Evolutionary conservation across 2,113 vertebrate genomes (phyloP), one percentile per base, ranked within the genome.

Genomic region (Malurus alboscapulatus): DNA sequence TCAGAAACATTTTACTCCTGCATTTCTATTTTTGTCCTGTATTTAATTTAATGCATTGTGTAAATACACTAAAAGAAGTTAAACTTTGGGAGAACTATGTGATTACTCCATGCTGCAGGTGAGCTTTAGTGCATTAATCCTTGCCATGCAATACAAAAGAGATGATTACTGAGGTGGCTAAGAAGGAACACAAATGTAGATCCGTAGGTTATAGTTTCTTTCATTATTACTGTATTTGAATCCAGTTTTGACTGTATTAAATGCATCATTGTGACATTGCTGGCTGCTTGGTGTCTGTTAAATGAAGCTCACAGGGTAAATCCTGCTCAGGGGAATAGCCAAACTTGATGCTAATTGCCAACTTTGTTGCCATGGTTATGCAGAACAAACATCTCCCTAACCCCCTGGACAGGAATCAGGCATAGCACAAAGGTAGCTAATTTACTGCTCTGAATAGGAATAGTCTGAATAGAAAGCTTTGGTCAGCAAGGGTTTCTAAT

Each of bases 271-370:
- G 63, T 79, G 34, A 53, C 72, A 10, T 54, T 83, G 50, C 62
- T 83, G 58, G 38, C 77, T 91, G 65, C 66, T 73, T 69, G 63
- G 32, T 45, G 21, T 10, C 59, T 69, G 62, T 32, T 82, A 82
- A 94, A 82, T 55, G 19, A 50, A 69, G n/a, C 79, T 84, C 57
- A 48, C 32, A 16, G 80, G 27, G 42, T 87, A 93, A 90, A 69
- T 87, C 50, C 71, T 85, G 38, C 67, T 73, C 69, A 9, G 47
- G 53, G 47, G 15, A 92, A 51, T 13, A 76, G 32, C 61, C 89
- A 76, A 91, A 92, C 62, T 90, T 57, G 59, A 74, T 91, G 72
- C 63, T 83, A 87, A 74, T 85, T 73, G 74, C 78, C 81, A 80
- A 30, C 36, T 85, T 91, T 53, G 84, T 91, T 87, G 84, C 74